Evolutionary conservation across 2,888 invertebrate species (phyloP).

Genomic region (Drosophila quinaria): DNA sequence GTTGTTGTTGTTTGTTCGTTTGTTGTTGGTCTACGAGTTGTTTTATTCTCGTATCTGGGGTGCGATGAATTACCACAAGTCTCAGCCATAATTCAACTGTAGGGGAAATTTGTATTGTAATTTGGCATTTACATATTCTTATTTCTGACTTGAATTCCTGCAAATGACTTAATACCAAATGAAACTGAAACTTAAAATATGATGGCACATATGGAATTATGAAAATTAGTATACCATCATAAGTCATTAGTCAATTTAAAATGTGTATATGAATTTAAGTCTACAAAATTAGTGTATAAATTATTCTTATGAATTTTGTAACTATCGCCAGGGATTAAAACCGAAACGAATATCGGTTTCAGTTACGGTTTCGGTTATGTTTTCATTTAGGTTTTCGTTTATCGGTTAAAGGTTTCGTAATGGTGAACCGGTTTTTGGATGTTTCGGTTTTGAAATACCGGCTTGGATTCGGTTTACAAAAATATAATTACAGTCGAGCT

Average conservation of each 20-base stretch:
- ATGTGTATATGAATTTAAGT: neutral
- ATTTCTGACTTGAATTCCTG: neutral
- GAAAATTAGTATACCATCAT: neutral
- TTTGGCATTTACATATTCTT: slow-evolving; percentile 15
- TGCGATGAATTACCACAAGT: slow-evolving; percentile 28
- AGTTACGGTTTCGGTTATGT: too few relatives aligned
- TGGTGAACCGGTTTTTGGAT: too few relatives aligned
- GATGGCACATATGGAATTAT: neutral
- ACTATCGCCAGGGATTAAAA: too few relatives aligned
- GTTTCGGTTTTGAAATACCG: too few relatives aligned
- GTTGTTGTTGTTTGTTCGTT: neutral
- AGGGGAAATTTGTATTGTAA: slow-evolving; percentile 14
- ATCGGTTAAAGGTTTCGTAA: too few relatives aligned
- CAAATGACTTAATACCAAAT: neutral
- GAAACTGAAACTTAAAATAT: neutral
- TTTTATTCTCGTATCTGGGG: slow-evolving; percentile 7
- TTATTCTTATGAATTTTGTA: too few relatives aligned
- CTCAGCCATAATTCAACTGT: slow-evolving; percentile 25
- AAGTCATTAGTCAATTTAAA: neutral
- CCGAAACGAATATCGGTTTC: too few relatives aligned
- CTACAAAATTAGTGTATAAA: neutral
- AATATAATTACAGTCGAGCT: too few relatives aligned
- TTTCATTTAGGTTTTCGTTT: too few relatives aligned
- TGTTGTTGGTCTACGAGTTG: slow-evolving; percentile 2
- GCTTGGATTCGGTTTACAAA: too few relatives aligned